phyloP scores from a whole-genome alignment of 2,113 vertebrate species.

The Rhabdomys dilectus region DNA sequence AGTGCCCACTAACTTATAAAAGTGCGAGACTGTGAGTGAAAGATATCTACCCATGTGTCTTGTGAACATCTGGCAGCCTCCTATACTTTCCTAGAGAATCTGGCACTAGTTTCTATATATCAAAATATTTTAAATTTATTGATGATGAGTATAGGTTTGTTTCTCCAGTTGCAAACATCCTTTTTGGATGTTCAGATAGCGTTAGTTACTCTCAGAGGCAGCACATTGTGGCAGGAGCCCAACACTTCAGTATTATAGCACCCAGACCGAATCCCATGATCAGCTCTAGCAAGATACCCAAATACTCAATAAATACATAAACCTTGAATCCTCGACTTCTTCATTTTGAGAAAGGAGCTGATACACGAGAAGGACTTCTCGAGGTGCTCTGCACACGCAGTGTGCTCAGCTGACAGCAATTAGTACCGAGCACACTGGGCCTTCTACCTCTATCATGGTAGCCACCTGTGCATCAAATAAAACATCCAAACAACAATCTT shows the following conservation, averaged over 20 bases:
- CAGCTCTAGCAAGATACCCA: neutral
- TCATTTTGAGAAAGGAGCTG: neutral
- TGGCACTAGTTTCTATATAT: constrained; percentile 1
- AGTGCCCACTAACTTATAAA: no score
- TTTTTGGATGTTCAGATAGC: neutral
- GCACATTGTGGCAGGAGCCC: neutral
- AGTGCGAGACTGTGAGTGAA: neutral
- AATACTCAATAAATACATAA: neutral
- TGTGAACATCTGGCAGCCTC: neutral
- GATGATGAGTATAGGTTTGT: neutral
- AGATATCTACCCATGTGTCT: neutral
- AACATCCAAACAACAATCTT: neutral
- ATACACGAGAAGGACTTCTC: neutral
- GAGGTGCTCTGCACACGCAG: neutral
- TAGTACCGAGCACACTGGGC: neutral
- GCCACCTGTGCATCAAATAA: neutral
- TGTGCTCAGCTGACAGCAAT: neutral
- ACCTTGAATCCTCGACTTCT: neutral
- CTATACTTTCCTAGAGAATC: neutral
- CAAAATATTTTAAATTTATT: constrained; percentile 1
- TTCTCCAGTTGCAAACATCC: neutral
- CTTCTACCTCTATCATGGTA: neutral
- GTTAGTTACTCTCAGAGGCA: neutral
- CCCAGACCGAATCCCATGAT: neutral
- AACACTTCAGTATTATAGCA: neutral